A percentile compares a stretch with the other conserved stretches of the same genome.
These are phyloP conservation scores for Cotesia glomerata DNA, from an alignment of 1,140 invertebrate genomes.

Conservation along the genomic window DNA sequence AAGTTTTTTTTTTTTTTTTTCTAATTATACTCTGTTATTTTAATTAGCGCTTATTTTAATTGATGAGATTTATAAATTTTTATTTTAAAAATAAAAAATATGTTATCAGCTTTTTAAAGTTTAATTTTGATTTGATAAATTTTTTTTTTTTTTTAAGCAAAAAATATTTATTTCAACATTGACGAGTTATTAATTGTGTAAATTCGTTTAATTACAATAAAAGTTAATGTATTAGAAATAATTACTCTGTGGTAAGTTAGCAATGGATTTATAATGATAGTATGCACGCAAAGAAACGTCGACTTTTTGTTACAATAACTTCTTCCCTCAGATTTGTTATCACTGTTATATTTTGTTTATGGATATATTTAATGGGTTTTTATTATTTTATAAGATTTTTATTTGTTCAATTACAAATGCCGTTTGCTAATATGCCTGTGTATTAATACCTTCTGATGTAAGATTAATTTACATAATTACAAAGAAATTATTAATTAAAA, in stretches of 20 bases:
- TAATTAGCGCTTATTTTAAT: too few species aligned
- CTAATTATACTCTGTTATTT: too few species aligned
- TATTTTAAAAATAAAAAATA: too few species aligned
- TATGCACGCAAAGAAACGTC: slow-evolving; percentile 45
- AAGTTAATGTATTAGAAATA: slow-evolving; percentile 40
- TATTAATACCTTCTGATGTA: neutral
- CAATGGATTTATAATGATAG: slow-evolving; percentile 50
- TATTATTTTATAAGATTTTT: neutral
- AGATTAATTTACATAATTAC: slow-evolving; percentile 12
- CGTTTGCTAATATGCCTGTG: neutral
- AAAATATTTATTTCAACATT: too few species aligned
- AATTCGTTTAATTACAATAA: too few species aligned
- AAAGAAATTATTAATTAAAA: neutral
- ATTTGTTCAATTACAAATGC: slow-evolving; percentile 4
- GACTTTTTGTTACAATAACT: slow-evolving; percentile 32
- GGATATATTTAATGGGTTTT: slow-evolving; percentile 2
- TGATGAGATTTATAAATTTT: too few species aligned
- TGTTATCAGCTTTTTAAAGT: too few species aligned
- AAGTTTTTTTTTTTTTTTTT: slow-evolving; percentile 39
- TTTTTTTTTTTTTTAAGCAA: too few species aligned
- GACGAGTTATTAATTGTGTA: too few species aligned
- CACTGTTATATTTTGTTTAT: slow-evolving; percentile 11
- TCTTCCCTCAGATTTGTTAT: slow-evolving; percentile 33
- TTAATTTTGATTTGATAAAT: too few species aligned
- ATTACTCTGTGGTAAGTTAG: slow-evolving; percentile 48